phyloP scores from a whole-genome alignment of 2,797 vertebrate species.

The Microhierax caerulescens region DNA sequence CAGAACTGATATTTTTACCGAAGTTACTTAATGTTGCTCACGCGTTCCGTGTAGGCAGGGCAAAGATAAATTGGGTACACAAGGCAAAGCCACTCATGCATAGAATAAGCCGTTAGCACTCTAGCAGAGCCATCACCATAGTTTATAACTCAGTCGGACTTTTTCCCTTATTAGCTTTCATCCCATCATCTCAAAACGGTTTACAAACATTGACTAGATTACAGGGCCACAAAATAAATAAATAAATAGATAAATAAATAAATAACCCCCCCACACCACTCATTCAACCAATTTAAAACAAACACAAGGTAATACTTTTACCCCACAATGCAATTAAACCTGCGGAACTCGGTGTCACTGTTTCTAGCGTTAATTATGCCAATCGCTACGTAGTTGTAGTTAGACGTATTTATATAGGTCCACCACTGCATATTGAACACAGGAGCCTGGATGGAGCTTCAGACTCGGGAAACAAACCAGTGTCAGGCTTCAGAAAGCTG shows the following conservation, averaged over 20 bases:
- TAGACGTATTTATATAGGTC: fast-evolving
- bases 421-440: background rate
- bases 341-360: background rate
- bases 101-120: background rate
- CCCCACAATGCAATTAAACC: background rate
- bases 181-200: background rate
- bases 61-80: background rate
- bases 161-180: background rate
- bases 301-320: background rate
- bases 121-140: background rate
- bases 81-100: background rate
- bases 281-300: background rate
- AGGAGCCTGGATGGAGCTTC: background rate
- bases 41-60: background rate
- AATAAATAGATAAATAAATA: too few species aligned
- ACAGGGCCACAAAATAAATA: background rate
- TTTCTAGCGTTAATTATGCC: background rate
- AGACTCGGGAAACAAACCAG: background rate
- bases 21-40: background rate
- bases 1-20: background rate
- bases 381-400: background rate
- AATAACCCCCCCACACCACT: too few species aligned
- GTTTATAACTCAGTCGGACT: background rate
- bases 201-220: background rate
- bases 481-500: background rate